phyloP scores from a whole-genome alignment of 1,140 invertebrate species.

The Pseudomyrmex sp. region DNA sequence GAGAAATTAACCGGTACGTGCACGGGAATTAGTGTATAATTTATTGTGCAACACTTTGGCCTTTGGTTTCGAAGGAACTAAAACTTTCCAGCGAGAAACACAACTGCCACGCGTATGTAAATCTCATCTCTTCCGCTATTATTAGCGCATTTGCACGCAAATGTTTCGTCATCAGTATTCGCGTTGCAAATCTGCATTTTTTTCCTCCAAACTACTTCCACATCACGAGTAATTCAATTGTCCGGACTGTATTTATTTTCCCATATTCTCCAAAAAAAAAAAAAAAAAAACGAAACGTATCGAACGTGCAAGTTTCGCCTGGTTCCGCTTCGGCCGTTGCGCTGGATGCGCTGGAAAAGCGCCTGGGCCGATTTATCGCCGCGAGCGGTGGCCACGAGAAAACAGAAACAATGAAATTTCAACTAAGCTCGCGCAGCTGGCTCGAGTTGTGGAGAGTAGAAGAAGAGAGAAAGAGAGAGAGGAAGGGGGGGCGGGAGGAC shows the following conservation, averaged over 20 bases:
- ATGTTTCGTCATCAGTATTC: neutral
- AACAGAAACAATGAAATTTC: slow-evolving; percentile 74
- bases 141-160: neutral
- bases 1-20: slow-evolving; percentile 50
- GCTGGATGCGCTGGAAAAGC: slow-evolving; percentile 55
- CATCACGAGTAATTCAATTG: slow-evolving; percentile 40
- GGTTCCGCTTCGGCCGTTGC: slow-evolving; percentile 23
- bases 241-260: slow-evolving; percentile 31
- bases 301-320: slow-evolving; percentile 37
- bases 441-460: neutral
- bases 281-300: slow-evolving; percentile 24
- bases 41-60: slow-evolving; percentile 46
- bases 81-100: neutral
- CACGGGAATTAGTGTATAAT: slow-evolving; percentile 44
- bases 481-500: neutral
- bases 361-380: slow-evolving; percentile 65
- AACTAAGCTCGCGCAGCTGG: slow-evolving; percentile 53
- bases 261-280: slow-evolving; percentile 22
- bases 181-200: neutral
- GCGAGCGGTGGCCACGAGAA: slow-evolving; percentile 41
- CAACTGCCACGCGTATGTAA: no score
- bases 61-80: slow-evolving; percentile 21
- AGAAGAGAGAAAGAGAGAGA: neutral
- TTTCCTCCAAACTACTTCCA: slow-evolving; percentile 24
- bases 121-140: no score